A percentile compares a stretch with the other conserved stretches of the same genome.
phyloP scores from a whole-genome alignment of 2,797 vertebrate genomes.

The Rhincodon typus region DNA sequence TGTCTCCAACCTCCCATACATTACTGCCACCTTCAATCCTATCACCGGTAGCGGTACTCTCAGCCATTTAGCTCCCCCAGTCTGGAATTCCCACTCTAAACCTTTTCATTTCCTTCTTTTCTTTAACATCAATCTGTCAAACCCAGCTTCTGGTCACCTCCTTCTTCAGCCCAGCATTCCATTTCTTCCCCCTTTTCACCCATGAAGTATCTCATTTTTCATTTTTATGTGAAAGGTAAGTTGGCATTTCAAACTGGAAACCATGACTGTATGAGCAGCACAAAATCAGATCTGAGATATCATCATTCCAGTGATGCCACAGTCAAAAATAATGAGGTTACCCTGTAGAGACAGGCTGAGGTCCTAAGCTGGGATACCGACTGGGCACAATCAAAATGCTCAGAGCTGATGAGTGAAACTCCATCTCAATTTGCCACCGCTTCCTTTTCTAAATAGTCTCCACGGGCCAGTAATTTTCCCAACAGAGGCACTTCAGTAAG shows the following conservation, averaged over 20 bases:
- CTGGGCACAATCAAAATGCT: neutral
- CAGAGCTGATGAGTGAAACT: neutral
- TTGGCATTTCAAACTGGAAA: neutral
- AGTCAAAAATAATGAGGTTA: neutral
- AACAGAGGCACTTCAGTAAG: neutral
- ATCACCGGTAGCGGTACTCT: neutral
- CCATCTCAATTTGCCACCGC: no score
- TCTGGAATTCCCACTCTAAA: neutral
- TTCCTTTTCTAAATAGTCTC: neutral
- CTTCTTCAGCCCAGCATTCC: neutral
- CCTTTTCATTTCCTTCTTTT: neutral
- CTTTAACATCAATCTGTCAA: neutral
- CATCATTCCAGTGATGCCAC: neutral
- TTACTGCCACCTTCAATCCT: neutral
- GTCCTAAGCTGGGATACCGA: neutral
- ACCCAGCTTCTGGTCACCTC: neutral
- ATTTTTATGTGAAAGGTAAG: neutral
- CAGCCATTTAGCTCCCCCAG: neutral
- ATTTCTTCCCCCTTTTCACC: neutral
- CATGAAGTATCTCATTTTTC: neutral
- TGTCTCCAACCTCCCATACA: neutral
- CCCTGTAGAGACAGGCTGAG: neutral
- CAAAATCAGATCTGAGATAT: neutral
- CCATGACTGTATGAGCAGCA: neutral
- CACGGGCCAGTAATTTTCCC: neutral